Evolutionary conservation across 2,888 invertebrate species (phyloP).

Genomic region (Schizotus pectinicornis): DNA sequence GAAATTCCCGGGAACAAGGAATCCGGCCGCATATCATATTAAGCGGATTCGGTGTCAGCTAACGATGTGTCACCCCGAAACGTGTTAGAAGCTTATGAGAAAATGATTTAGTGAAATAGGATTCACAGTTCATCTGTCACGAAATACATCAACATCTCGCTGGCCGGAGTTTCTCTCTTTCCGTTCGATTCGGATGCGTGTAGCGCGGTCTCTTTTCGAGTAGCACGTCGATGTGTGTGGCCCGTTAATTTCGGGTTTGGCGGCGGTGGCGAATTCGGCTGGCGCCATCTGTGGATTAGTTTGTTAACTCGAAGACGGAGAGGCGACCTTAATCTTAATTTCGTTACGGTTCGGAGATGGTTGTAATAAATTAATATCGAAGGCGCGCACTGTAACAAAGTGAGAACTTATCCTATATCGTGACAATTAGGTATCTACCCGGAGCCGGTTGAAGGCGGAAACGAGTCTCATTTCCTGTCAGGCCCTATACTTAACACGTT

Average conservation of each 20-base stretch:
- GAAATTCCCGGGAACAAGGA: constrained; percentile 26
- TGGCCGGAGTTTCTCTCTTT: constrained; percentile 11
- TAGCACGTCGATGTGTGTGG: constrained; percentile 1
- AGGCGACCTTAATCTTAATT: neutral
- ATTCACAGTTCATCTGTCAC: constrained; percentile 58
- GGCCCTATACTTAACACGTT: constrained; percentile 45
- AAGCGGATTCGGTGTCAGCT: constrained; percentile 43
- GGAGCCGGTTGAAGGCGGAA: constrained; percentile 41
- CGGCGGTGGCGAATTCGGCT: neutral
- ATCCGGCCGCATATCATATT: constrained; percentile 39
- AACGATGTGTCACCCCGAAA: constrained; percentile 46
- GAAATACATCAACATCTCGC: constrained; percentile 49
- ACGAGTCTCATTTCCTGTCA: constrained; percentile 42
- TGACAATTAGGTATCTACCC: constrained; percentile 45
- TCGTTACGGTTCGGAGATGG: constrained; percentile 2
- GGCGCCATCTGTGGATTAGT: neutral
- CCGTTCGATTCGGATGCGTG: neutral
- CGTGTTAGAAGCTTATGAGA: constrained; percentile 50
- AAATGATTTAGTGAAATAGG: constrained; percentile 57
- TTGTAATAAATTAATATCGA: constrained; percentile 30
- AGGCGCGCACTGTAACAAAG: constrained; percentile 35
- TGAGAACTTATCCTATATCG: constrained; percentile 46
- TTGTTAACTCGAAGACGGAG: neutral
- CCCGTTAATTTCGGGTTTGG: too few species aligned
- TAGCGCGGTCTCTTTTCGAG: constrained; percentile 1